A percentile compares a stretch with the other conserved stretches of the same genome.
phyloP scores from a whole-genome alignment of 1,140 invertebrate species.

The Proctacanthus coquilletti region DNA sequence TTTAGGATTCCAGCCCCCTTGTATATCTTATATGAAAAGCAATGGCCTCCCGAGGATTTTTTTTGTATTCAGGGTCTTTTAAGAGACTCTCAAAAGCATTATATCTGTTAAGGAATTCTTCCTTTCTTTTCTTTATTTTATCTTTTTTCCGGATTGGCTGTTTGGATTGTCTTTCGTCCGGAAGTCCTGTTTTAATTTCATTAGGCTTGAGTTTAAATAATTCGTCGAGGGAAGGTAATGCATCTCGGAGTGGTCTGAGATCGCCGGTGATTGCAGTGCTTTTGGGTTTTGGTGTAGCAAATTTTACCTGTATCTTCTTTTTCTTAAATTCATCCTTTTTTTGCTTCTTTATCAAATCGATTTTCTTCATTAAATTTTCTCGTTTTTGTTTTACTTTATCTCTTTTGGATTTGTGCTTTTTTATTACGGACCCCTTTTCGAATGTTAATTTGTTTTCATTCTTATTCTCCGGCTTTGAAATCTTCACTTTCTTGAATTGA shows the following conservation, averaged over 20 bases:
- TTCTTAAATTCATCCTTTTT: conserved; percentile 17
- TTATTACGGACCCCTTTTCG: conserved; percentile 3
- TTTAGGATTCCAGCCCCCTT: no score
- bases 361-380: conserved; percentile 20
- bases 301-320: conserved; percentile 14
- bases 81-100: conserved; percentile 17
- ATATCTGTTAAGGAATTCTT: conserved; percentile 13
- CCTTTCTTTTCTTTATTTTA: conserved; percentile 19
- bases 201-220: conserved; percentile 16
- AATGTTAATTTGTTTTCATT: not conserved
- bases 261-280: conserved; percentile 23
- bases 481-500: not conserved
- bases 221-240: conserved; percentile 22
- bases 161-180: conserved; percentile 5
- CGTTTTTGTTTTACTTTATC: conserved; percentile 20
- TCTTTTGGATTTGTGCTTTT: conserved; percentile 18
- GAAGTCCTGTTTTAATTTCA: conserved; percentile 8
- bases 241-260: conserved; percentile 22
- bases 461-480: not conserved
- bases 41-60: conserved; percentile 19
- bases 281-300: no score
- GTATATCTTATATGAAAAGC: conserved; percentile 15
- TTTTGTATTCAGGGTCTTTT: conserved; percentile 20
- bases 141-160: conserved; percentile 11
- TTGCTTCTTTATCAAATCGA: conserved; percentile 14